A percentile compares a stretch with the other conserved stretches of the same genome.
phyloP scores from a whole-genome alignment of 2,797 vertebrate species.

The Hozukius guyotensis region DNA sequence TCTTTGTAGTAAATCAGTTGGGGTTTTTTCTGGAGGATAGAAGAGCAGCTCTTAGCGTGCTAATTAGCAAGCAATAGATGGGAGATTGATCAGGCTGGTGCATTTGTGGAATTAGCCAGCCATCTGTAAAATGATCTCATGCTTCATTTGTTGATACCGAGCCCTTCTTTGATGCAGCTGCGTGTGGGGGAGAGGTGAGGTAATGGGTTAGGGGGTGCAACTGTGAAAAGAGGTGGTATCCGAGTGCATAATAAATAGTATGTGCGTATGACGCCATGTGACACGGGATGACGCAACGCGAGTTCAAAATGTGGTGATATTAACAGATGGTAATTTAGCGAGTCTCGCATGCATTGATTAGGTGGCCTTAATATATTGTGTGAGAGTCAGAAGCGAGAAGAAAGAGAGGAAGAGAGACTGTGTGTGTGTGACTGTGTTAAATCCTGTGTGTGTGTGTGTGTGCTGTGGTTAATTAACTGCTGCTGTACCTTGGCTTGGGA shows the following conservation, averaged over 20 bases:
- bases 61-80: slow-evolving; percentile 79
- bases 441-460: background rate
- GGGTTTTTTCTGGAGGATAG: slow-evolving; percentile 40
- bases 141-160: slow-evolving; percentile 76
- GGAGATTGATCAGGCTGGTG: slow-evolving; percentile 81
- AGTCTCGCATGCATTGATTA: background rate
- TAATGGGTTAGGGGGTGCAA: slow-evolving; percentile 41
- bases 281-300: background rate
- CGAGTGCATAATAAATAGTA: background rate
- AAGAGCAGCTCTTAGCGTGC: slow-evolving; percentile 60
- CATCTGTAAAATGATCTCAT: slow-evolving; percentile 83
- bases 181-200: slow-evolving; percentile 41
- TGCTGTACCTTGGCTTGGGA: slow-evolving; percentile 92
- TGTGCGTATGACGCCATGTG: background rate
- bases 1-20: slow-evolving; percentile 64
- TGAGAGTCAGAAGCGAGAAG: background rate
- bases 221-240: slow-evolving; percentile 13
- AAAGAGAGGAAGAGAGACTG: background rate
- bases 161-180: slow-evolving; percentile 54
- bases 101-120: slow-evolving; percentile 82
- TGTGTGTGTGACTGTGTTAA: background rate
- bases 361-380: background rate
- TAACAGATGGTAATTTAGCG: slow-evolving; percentile 2
- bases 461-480: slow-evolving; percentile 31
- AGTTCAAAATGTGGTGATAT: background rate